A percentile compares a stretch with the other conserved stretches of the same genome.
phyloP scores from a whole-genome alignment of 2,113 vertebrate species.

The Chinchilla lanigera region DNA sequence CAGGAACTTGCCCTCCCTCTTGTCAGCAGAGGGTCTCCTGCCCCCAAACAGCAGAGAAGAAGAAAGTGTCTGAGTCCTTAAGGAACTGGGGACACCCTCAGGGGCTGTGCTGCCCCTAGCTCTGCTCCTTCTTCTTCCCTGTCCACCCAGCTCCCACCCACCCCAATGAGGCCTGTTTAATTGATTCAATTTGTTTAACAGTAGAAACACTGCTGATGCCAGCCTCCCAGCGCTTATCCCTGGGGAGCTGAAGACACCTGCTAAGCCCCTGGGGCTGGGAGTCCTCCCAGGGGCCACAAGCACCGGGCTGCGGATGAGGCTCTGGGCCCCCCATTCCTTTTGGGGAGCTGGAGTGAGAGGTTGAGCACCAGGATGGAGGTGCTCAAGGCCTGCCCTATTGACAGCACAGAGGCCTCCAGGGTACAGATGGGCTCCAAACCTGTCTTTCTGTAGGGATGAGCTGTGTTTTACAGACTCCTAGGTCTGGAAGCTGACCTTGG shows the following conservation, averaged over 20 bases:
- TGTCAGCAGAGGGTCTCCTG: neutral
- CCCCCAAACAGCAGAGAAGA: neutral
- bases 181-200: slow-evolving; percentile 72
- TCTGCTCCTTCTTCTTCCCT: neutral
- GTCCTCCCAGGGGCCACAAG: slow-evolving; percentile 8
- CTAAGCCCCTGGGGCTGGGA: neutral
- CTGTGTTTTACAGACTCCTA: neutral
- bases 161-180: slow-evolving; percentile 55
- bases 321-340: neutral
- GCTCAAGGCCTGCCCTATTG: neutral
- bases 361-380: neutral
- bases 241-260: neutral
- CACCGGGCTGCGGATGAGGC: neutral
- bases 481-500: neutral
- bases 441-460: neutral
- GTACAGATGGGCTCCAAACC: neutral
- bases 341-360: neutral
- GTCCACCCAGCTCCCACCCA: neutral
- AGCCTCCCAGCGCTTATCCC: neutral
- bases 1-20: neutral
- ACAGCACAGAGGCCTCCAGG: neutral
- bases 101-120: neutral
- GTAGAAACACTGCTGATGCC: slow-evolving; percentile 60
- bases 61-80: neutral
- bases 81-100: neutral